Evolutionary conservation across 1,140 invertebrate species (phyloP), one percentile per base, ranked within the genome.

Genomic region (Antheraea pernyi): DNA sequence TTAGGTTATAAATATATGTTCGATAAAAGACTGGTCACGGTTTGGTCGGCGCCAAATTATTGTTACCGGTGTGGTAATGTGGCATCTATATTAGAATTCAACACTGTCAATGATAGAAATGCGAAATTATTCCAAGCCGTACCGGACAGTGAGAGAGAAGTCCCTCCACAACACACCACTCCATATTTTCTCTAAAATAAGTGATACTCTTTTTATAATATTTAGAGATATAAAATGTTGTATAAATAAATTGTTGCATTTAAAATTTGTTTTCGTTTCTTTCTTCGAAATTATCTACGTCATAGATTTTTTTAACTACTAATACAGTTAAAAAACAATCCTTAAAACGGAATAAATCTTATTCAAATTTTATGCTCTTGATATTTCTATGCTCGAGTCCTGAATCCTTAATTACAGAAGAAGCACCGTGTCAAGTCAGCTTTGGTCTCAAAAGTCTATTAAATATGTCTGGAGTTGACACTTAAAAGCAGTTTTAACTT

Each of bases 11-110:
- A 98, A 93, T 99, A 98, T 86, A 98, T 99, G 96, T 99, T 99
- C 92, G 96, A 99, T 85, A 95, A 98, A 74, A 96, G 97, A 91
- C 92, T 99, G 75, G 97, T 99, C 7, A 99, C 98, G 3, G 97
- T 99, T 4, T 99, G 98, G 98, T 99, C 98, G 37, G 98, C 98
- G 13, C 98, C 98, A 0, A 99, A 99, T 92, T 99, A 99, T 88
- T 99, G 98, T 92, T 99, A 99, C 91, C 95, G 98, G 59, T 99
- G 98, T 87, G 98, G 98, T 37, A 99, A 99, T 84, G 95, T 98
- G 62, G 98, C 98, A 39, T 97, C 98, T 71, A 98, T 99, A 80
- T 91, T 99, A 73, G 95, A 96, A 86, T 98, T 98, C 81, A 94
- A 95, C 48, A 95, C 95, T 70, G 95, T 96, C 4, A 95, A 97